A percentile compares a stretch with the other conserved stretches of the same genome.
These are phyloP conservation scores for Blastobasis adustella DNA, from an alignment of 2,888 invertebrate species.

Conservation along the genomic window DNA sequence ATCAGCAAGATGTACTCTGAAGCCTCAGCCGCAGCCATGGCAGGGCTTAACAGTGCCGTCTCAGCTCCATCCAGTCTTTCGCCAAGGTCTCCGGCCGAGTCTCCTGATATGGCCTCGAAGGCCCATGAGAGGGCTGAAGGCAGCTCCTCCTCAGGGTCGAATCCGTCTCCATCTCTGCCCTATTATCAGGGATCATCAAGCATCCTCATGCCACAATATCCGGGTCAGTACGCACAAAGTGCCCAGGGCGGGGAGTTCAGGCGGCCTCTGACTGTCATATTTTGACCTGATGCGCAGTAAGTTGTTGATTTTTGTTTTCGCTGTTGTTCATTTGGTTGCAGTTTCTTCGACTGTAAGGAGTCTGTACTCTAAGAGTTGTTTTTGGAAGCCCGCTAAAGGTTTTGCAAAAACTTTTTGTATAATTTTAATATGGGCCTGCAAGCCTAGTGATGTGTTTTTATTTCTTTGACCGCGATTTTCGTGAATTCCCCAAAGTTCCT, in stretches of 20 bases:
- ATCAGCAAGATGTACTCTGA: constrained; percentile 80
- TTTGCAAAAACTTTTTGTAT: no score
- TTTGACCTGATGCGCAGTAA: constrained; percentile 79
- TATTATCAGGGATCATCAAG: constrained; percentile 76
- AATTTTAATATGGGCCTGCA: no score
- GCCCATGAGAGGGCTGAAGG: constrained; percentile 71
- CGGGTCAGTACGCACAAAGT: constrained; percentile 72
- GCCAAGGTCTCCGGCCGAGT: constrained; percentile 66
- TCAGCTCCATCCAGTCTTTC: constrained; percentile 64
- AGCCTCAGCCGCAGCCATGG: constrained; percentile 76
- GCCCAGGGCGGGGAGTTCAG: constrained; percentile 80
- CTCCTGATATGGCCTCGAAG: constrained; percentile 71
- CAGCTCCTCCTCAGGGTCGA: constrained; percentile 76
- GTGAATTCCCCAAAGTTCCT: constrained; percentile 52
- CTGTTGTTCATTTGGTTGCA: constrained; percentile 22
- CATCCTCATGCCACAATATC: constrained; percentile 80
- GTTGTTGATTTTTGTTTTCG: constrained; percentile 14
- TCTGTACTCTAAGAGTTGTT: constrained; percentile 24
- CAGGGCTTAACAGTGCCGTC: constrained; percentile 61
- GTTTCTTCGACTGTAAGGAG: constrained; percentile 21
- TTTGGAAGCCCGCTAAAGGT: constrained; percentile 3
- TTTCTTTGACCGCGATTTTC: neutral
- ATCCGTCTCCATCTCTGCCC: constrained; percentile 76
- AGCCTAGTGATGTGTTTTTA: no score
- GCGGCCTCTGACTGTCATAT: constrained; percentile 85